These are phyloP conservation scores for Oryzias sinensis DNA, from an alignment of 2,797 vertebrate genomes.

Conservation along the genomic window DNA sequence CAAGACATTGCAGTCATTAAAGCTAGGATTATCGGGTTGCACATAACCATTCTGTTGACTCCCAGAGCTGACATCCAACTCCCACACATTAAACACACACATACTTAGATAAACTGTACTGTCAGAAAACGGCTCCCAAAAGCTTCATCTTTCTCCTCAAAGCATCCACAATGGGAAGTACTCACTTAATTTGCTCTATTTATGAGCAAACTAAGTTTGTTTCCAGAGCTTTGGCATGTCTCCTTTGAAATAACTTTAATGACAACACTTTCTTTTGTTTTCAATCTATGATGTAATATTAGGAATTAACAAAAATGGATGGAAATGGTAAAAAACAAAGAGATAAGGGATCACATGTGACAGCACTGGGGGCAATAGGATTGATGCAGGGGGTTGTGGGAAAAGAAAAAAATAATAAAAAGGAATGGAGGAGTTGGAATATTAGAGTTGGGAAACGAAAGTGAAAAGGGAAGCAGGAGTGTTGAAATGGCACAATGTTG, in stretches of 20 bases:
- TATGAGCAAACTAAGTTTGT: background rate
- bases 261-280: conserved; percentile 12
- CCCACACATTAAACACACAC: conserved; percentile 4
- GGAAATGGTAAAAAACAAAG: conserved; percentile 32
- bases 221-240: background rate
- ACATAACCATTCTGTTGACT: background rate
- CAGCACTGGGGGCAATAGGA: conserved; percentile 7
- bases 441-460: no score
- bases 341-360: conserved; percentile 26
- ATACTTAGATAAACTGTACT: background rate
- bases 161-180: background rate
- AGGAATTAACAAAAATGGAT: conserved; percentile 16
- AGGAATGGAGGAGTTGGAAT: background rate
- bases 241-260: conserved; percentile 1
- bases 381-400: background rate
- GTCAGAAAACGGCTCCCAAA: background rate
- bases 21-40: background rate
- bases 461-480: no score
- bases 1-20: conserved; percentile 7
- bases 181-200: conserved; percentile 6
- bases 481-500: no score
- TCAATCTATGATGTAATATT: conserved; percentile 21
- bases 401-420: conserved; percentile 6
- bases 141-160: background rate
- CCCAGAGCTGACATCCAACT: conserved; percentile 1